Percentiles rank a stretch among this genome's conserved stretches.
phyloP scores from a whole-genome alignment of 2,797 vertebrate species.

The Megaceryle alcyon region DNA sequence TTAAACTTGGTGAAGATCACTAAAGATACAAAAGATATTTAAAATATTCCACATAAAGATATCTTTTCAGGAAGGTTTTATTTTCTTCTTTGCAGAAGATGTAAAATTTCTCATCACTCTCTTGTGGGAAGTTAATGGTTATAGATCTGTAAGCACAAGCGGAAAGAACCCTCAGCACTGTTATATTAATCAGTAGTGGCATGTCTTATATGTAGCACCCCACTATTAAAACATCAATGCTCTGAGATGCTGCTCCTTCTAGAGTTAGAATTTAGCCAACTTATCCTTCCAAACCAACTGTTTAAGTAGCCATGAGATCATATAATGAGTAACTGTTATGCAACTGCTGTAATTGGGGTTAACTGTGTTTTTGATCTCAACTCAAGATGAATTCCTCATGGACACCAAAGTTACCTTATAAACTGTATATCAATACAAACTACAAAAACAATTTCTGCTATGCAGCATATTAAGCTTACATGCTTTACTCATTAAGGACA shows the following conservation, averaged over 20 bases:
- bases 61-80: neutral
- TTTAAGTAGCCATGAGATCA: neutral
- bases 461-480: neutral
- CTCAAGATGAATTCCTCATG: neutral
- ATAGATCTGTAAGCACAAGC: neutral
- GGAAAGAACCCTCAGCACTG: neutral
- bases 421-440: neutral
- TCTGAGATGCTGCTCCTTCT: neutral
- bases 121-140: neutral
- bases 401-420: neutral
- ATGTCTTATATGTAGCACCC: neutral
- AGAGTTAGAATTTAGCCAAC: neutral
- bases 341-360: neutral
- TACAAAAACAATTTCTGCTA: neutral
- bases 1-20: neutral
- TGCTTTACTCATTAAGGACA: neutral
- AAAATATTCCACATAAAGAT: neutral
- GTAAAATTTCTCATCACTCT: neutral
- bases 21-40: neutral
- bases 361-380: neutral
- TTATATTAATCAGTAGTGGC: neutral
- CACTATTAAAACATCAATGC: neutral
- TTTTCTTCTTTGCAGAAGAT: neutral
- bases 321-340: neutral
- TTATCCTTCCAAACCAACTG: neutral